These are phyloP conservation scores for Clarias laeviceps DNA, from an alignment of 2,797 vertebrate species.

Conservation along the genomic window DNA sequence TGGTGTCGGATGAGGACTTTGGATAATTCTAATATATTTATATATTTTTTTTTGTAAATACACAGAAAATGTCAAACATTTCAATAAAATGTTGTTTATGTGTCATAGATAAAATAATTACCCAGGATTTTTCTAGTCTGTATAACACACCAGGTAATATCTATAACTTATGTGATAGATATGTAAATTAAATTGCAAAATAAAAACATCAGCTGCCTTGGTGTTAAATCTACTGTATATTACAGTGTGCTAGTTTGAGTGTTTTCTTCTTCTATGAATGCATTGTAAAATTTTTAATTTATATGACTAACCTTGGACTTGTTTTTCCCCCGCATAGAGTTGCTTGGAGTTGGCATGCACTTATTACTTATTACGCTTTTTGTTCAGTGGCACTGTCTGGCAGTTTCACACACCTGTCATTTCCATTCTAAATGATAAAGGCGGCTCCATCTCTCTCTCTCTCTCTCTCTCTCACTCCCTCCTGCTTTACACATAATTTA, in stretches of 20 bases:
- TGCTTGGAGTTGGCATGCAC: background rate
- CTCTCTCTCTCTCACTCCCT: background rate
- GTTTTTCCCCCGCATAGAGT: background rate
- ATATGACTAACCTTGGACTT: background rate
- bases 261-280: background rate
- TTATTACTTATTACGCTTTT: conserved; percentile 7
- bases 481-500: too few species aligned
- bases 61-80: background rate
- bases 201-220: background rate
- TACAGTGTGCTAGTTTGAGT: background rate
- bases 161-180: background rate
- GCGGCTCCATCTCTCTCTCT: background rate
- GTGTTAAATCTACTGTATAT: background rate
- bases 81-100: conserved; percentile 1
- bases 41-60: background rate
- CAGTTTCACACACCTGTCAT: conserved; percentile 27
- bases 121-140: conserved; percentile 9
- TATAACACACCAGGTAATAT: background rate
- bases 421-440: background rate
- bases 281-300: background rate
- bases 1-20: background rate
- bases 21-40: background rate
- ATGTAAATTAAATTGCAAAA: background rate
- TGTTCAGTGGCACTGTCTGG: background rate
- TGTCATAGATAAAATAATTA: conserved; percentile 21